These are phyloP conservation scores for Caenorhabditis remanei DNA, from an alignment of 1,140 invertebrate species.

Conservation along the genomic window DNA sequence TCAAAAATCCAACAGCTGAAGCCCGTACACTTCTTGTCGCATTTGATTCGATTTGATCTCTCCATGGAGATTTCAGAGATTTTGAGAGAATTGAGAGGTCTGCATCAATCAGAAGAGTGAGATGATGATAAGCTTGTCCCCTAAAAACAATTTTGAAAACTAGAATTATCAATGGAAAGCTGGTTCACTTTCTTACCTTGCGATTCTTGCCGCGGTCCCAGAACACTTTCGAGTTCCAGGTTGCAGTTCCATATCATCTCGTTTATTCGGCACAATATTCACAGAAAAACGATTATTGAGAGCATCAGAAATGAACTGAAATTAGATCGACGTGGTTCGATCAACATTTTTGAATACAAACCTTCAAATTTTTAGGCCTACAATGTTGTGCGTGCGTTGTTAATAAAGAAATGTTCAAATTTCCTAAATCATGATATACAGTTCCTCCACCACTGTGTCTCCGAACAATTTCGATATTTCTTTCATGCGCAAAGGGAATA, in stretches of 20 bases:
- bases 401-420: conserved; percentile 73
- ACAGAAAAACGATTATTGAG: conserved; percentile 20
- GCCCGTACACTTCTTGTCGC: conserved; percentile 73
- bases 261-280: conserved; percentile 67
- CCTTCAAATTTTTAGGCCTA: conserved; percentile 71
- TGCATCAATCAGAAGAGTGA: conserved; percentile 72
- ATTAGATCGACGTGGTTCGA: conserved; percentile 21
- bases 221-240: conserved; percentile 73
- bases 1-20: conserved; percentile 71
- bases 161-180: too few species aligned
- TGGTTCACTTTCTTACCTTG: background rate
- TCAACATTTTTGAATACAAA: conserved; percentile 69
- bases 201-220: conserved; percentile 75
- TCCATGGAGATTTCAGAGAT: conserved; percentile 69
- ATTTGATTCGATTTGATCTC: conserved; percentile 71
- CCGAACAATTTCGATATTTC: conserved; percentile 82
- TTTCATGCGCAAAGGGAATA: conserved; percentile 78
- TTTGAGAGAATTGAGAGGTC: conserved; percentile 66
- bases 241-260: conserved; percentile 74
- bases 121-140: conserved; percentile 74
- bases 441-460: conserved; percentile 95
- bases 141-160: background rate
- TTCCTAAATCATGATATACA: conserved; percentile 88
- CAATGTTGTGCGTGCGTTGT: conserved; percentile 72
- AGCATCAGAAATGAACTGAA: conserved; percentile 36